phyloP scores from a whole-genome alignment of 2,797 vertebrate species.

The Danio albolineatus region DNA sequence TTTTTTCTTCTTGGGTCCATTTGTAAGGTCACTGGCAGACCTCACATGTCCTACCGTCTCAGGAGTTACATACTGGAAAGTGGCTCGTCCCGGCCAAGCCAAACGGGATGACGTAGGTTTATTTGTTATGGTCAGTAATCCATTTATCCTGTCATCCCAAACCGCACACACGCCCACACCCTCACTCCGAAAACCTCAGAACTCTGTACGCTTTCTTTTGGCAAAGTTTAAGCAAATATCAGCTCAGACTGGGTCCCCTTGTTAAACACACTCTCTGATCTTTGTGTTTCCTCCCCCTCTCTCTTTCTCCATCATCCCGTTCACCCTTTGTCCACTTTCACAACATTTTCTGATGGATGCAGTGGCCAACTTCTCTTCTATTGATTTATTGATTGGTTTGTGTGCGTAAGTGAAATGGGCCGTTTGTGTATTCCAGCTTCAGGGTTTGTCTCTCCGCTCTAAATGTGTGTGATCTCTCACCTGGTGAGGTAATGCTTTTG shows the following conservation, averaged over 20 bases:
- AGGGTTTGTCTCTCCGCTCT: slow-evolving; percentile 26
- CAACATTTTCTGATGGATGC: slow-evolving; percentile 49
- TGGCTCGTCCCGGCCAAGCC: slow-evolving; percentile 46
- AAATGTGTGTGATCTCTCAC: slow-evolving; percentile 51
- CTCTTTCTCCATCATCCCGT: slow-evolving; percentile 17
- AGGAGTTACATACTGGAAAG: slow-evolving; percentile 58
- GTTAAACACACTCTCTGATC: slow-evolving; percentile 51
- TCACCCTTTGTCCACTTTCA: slow-evolving; percentile 55
- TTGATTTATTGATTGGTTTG: slow-evolving; percentile 18
- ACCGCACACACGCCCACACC: slow-evolving; percentile 52
- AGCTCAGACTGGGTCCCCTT: slow-evolving; percentile 53
- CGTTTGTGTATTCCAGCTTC: slow-evolving; percentile 8
- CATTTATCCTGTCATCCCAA: slow-evolving; percentile 58
- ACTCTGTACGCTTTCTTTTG: slow-evolving; percentile 62
- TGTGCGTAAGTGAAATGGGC: not conserved
- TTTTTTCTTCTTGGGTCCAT: slow-evolving; percentile 17
- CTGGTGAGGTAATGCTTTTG: slow-evolving; percentile 40
- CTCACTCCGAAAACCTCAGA: slow-evolving; percentile 55
- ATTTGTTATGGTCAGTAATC: slow-evolving; percentile 65
- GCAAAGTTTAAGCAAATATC: slow-evolving; percentile 61
- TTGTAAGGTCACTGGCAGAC: slow-evolving; percentile 49
- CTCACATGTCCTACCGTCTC: slow-evolving; percentile 56
- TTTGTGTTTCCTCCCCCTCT: slow-evolving; percentile 29
- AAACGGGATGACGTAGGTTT: slow-evolving; percentile 59
- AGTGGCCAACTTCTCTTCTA: slow-evolving; percentile 17